Evolutionary conservation across 1,140 invertebrate genomes (phyloP), one percentile per base, ranked within the genome.

Genomic region (Drosophila lowei): DNA sequence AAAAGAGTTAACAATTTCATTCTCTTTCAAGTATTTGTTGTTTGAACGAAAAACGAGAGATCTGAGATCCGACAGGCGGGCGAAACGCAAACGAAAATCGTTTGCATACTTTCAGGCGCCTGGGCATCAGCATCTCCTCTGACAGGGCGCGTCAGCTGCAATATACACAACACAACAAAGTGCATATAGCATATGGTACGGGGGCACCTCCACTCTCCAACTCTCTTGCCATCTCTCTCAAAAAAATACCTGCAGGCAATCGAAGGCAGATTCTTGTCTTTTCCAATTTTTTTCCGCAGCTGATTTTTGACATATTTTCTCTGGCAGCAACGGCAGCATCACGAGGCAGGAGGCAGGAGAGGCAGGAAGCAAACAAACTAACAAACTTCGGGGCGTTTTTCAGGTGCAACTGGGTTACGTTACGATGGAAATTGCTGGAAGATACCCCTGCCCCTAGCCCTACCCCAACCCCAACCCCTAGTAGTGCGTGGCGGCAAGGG

Each of bases 241-340:
- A 48, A 25, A 25, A 43, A 25, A 47, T 23, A 42, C 67, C 77
- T 88, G 62, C 71, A 86, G 77, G 83, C 81, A 73, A 88, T 81
- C 66, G 79, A 88, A 79, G 75, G 56, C 68, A 76, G 56, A 60
- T 74, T 57, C 67, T 79, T 66, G 47, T 56, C 64, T 72, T 70
- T 83, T 75, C 21, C 34, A 59, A 38, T 38, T 66, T 79, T 78
- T 79, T 79, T 62, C 41, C 52, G 18, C 44, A 68, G 65, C 79
- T 84, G 83, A 86, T 86, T 89, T 86, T 88, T 88, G 83, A 83
- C 83, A 86, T 86, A 86, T 88, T 88, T 86, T 86, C 81, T 75
- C 67, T 81, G 60, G 66, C 57, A 73, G 61, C 63, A 41, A n/a
- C 65, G 67, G 63, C 50, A 49, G 11, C 42, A 62, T 41, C 61